These are phyloP conservation scores for human DNA, from an alignment of 2,113 vertebrate species.

Conservation along the genomic window GRCh38 chr9:65444001-65444500, in stretches of 20 bases:
- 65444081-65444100: too few relatives aligned
- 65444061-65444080: too few relatives aligned
- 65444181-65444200: too few relatives aligned
- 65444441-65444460: neutral
- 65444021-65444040: too few relatives aligned
- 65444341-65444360: neutral
- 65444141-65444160: accelerated
- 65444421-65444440: neutral
- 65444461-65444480: neutral
- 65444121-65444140: too few relatives aligned
- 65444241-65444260: neutral
- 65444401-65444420: neutral
- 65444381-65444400: neutral
- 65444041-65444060: too few relatives aligned
- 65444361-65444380: neutral
- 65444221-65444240: neutral
- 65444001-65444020: too few relatives aligned
- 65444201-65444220: too few relatives aligned
- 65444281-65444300: neutral
- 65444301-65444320: neutral
- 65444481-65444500: neutral
- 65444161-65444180: too few relatives aligned
- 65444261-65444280: too few relatives aligned
- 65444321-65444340: too few relatives aligned
- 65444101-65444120: neutral